These are phyloP conservation scores for Lysandra bellargus DNA, from an alignment of 2,888 invertebrate species.

Conservation along the genomic window DNA sequence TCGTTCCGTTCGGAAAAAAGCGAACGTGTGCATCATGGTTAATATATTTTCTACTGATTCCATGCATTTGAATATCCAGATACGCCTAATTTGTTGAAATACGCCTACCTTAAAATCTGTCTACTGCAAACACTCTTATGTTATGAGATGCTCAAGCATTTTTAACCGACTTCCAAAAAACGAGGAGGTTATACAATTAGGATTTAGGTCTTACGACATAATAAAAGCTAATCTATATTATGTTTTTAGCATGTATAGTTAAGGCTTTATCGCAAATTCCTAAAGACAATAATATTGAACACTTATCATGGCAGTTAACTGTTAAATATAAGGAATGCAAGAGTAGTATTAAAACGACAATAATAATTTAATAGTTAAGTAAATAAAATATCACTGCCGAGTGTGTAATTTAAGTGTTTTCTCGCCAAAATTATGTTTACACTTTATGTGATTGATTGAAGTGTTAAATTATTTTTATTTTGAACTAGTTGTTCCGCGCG, in stretches of 20 bases:
- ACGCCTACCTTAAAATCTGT: neutral
- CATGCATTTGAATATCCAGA: too few relatives aligned
- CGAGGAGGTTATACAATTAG: neutral
- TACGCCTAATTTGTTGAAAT: too few relatives aligned
- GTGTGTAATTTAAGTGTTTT: neutral
- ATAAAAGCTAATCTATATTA: neutral
- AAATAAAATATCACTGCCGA: neutral
- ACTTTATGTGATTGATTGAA: too few relatives aligned
- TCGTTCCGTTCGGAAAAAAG: too few relatives aligned
- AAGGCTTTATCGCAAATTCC: neutral
- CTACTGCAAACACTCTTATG: neutral
- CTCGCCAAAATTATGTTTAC: neutral
- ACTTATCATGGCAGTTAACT: neutral
- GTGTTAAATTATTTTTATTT: too few relatives aligned
- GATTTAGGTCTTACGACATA: neutral
- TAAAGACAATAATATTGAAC: slow-evolving; percentile 12
- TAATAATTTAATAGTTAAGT: neutral
- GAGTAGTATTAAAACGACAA: neutral
- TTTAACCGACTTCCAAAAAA: too few relatives aligned
- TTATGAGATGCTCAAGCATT: neutral
- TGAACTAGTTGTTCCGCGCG: too few relatives aligned
- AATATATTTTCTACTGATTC: too few relatives aligned
- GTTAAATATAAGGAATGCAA: neutral
- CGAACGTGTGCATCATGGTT: too few relatives aligned
- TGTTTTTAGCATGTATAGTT: neutral